Percentiles rank a stretch among this genome's conserved stretches.
phyloP scores from a whole-genome alignment of 2,888 invertebrate species.

The Melieria crassipennis region DNA sequence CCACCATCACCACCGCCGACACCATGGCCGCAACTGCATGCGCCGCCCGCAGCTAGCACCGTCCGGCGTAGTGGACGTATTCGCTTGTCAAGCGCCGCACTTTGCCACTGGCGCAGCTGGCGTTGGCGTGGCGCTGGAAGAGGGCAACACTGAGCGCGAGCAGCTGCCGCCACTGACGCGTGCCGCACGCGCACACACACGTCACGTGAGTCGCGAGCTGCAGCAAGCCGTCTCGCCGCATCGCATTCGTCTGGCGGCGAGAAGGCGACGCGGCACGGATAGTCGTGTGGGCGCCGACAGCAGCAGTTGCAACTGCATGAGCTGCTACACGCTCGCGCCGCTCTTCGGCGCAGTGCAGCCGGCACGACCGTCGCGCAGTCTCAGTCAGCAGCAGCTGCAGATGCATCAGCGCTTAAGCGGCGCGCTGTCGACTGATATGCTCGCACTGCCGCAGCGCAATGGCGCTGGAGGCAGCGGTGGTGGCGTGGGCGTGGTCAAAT shows the following conservation, averaged over 20 bases:
- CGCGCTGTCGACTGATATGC: constrained; percentile 43
- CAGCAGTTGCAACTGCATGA: constrained; percentile 58
- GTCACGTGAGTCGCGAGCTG: constrained; percentile 13
- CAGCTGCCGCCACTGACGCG: constrained; percentile 27
- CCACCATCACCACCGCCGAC: constrained; percentile 42
- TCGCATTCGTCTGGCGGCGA: constrained; percentile 30
- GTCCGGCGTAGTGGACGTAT: not conserved
- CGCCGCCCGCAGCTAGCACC: constrained; percentile 14
- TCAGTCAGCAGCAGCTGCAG: constrained; percentile 61
- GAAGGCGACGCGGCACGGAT: not conserved
- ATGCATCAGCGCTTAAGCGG: constrained; percentile 59
- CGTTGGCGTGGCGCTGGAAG: constrained; percentile 15
- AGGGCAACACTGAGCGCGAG: constrained; percentile 17
- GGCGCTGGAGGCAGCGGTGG: too few relatives aligned
- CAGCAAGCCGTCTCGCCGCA: constrained; percentile 31
- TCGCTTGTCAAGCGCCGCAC: not conserved
- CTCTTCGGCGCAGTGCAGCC: constrained; percentile 57
- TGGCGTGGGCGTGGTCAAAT: constrained; percentile 54
- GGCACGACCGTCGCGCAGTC: constrained; percentile 55
- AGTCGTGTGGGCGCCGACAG: constrained; percentile 19
- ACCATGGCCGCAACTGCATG: constrained; percentile 43
- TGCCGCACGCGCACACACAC: constrained; percentile 17
- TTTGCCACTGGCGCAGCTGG: constrained; percentile 11
- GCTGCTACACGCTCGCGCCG: constrained; percentile 60
- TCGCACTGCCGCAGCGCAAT: constrained; percentile 26